Evolutionary conservation across 1,140 invertebrate genomes (phyloP).

Genomic region (Trissolcus basalis): DNA sequence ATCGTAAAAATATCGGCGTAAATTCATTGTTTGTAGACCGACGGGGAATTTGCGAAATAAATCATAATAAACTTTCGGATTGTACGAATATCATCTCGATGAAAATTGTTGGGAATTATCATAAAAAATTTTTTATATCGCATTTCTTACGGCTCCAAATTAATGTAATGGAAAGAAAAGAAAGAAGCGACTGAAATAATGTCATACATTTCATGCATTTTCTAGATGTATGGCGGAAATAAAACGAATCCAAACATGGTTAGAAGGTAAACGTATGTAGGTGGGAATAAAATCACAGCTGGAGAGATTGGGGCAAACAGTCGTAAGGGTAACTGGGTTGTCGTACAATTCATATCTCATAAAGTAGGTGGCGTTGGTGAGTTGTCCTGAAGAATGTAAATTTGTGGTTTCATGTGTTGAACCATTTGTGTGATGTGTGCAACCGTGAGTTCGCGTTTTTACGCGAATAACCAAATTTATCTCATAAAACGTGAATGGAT

Average conservation of each 20-base stretch:
- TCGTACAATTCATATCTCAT: conserved; percentile 9
- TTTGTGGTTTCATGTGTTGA: background rate
- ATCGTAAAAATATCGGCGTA: no score
- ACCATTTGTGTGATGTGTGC: background rate
- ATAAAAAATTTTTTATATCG: no score
- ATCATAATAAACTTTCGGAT: no score
- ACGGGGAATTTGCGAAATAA: no score
- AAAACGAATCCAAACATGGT: background rate
- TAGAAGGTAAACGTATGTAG: background rate
- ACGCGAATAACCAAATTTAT: background rate
- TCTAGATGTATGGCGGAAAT: background rate
- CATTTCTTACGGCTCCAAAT: no score
- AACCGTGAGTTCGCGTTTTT: background rate
- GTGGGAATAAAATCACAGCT: conserved; percentile 2
- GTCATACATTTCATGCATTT: conserved; percentile 1
- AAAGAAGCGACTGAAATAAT: background rate
- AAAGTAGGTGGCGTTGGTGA: conserved; percentile 10
- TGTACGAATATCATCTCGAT: no score
- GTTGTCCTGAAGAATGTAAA: conserved; percentile 9
- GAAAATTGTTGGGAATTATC: no score
- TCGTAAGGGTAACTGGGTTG: conserved; percentile 3
- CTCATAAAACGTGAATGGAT: no score
- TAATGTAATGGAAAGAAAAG: no score
- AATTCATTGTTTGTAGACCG: no score
- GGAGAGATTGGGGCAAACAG: background rate